Percentiles rank a stretch among this genome's conserved stretches.
These are phyloP conservation scores for Pomacea canaliculata DNA, from an alignment of 2,888 invertebrate species.

Conservation along the genomic window DNA sequence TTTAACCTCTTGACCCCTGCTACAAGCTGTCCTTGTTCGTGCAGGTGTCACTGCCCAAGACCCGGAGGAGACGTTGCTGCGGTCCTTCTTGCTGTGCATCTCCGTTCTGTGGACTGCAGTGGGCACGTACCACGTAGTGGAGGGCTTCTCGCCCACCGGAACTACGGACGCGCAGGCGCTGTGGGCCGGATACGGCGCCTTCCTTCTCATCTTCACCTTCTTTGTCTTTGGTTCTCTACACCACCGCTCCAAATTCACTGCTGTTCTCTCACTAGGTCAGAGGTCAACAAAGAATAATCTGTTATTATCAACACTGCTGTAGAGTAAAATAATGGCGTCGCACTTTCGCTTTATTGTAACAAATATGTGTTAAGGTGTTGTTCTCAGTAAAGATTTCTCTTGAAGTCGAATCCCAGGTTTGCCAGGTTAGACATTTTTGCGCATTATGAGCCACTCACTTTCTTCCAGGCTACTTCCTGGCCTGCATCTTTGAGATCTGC, in stretches of 20 bases:
- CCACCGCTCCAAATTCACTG: conserved; percentile 35
- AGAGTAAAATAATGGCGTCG: no score
- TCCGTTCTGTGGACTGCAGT: conserved; percentile 43
- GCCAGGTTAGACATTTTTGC: no score
- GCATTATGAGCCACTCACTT: background rate
- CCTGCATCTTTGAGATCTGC: conserved; percentile 43
- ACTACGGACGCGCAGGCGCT: conserved; percentile 36
- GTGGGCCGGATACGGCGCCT: conserved; percentile 45
- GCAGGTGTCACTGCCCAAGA: conserved; percentile 44
- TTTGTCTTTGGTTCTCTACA: conserved; percentile 36
- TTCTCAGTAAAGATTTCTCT: no score
- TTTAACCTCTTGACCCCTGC: no score
- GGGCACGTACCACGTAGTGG: conserved; percentile 40
- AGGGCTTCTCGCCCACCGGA: conserved; percentile 22
- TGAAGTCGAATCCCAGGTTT: no score
- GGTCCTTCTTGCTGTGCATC: conserved; percentile 40
- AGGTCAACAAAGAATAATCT: background rate
- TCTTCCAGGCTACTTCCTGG: conserved; percentile 28
- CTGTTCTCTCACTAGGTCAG: conserved; percentile 40
- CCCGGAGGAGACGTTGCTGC: conserved; percentile 33
- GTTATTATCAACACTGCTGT: no score
- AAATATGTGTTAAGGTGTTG: no score
- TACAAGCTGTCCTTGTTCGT: no score
- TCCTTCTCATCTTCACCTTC: conserved; percentile 40
- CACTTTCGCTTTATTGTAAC: no score